Conservation (phyloP, 2,888 invertebrate genomes). For the Eupithecia dodoneata region DNA sequence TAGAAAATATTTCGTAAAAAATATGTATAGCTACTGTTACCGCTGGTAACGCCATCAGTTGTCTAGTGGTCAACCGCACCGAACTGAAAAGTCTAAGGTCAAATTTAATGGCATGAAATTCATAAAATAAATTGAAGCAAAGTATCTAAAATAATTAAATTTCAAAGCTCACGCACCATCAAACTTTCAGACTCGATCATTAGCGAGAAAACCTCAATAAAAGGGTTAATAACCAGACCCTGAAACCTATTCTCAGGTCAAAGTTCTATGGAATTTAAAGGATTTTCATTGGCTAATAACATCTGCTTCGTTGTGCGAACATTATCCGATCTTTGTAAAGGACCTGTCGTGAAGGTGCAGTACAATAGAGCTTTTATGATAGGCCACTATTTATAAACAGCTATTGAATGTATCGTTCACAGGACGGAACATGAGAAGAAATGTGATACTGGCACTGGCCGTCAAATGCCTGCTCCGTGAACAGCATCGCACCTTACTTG, state of each 20-base stretch:
- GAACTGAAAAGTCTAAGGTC: background rate
- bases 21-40: background rate
- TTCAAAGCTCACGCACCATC: background rate
- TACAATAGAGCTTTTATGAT: background rate
- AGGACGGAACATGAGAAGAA: background rate
- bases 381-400: background rate
- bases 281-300: constrained; percentile 6
- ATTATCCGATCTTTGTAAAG: background rate
- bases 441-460: background rate
- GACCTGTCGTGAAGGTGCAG: background rate
- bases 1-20: background rate
- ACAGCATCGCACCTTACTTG: background rate
- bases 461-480: background rate
- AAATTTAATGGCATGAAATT: background rate
- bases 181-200: background rate
- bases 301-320: constrained; percentile 2
- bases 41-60: background rate
- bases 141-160: constrained; percentile 1
- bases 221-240: background rate
- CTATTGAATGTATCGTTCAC: background rate
- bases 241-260: background rate
- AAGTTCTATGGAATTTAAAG: constrained; percentile 9
- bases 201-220: constrained; percentile 11
- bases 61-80: background rate
- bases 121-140: background rate